Evolutionary conservation across 2,888 invertebrate genomes (phyloP).

Genomic region (Cremastobaeus sp.): DNA sequence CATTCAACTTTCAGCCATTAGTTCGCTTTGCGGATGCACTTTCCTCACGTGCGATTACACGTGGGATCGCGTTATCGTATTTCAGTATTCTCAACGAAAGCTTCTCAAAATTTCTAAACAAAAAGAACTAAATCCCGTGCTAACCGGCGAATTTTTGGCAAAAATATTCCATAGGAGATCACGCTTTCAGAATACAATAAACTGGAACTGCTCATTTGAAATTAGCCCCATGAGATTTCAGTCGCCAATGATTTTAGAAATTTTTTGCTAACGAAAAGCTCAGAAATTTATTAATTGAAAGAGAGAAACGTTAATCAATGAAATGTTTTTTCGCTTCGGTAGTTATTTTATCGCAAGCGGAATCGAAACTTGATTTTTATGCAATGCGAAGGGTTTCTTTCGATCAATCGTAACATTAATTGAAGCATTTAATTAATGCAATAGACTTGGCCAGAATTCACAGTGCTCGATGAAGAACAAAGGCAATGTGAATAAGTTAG

Average conservation of each 20-base stretch:
- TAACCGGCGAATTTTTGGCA: neutral
- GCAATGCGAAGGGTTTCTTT: slow-evolving; percentile 32
- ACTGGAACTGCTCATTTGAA: too few relatives aligned
- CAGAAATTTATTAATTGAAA: too few relatives aligned
- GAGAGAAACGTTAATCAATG: too few relatives aligned
- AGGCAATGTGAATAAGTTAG: slow-evolving; percentile 43
- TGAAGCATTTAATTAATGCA: slow-evolving; percentile 48
- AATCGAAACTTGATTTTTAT: slow-evolving; percentile 44
- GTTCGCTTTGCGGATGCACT: slow-evolving; percentile 41
- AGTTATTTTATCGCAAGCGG: slow-evolving; percentile 31
- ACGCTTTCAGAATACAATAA: too few relatives aligned
- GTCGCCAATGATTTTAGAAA: too few relatives aligned
- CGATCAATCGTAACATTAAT: slow-evolving; percentile 44
- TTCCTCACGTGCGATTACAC: slow-evolving; percentile 39
- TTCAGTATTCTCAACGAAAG: slow-evolving; percentile 1
- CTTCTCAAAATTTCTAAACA: slow-evolving; percentile 12
- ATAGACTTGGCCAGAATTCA: slow-evolving; percentile 11
- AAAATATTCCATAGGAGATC: neutral
- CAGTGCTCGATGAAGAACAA: slow-evolving; percentile 20
- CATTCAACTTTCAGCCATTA: slow-evolving; percentile 52
- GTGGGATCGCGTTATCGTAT: slow-evolving; percentile 33
- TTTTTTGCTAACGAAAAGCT: too few relatives aligned
- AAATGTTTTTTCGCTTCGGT: too few relatives aligned
- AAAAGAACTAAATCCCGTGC: neutral
- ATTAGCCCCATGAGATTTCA: too few relatives aligned